Evolutionary conservation across 2,888 invertebrate species (phyloP), one percentile per base, ranked within the genome.

Genomic region (Pristionchus mayeri): DNA sequence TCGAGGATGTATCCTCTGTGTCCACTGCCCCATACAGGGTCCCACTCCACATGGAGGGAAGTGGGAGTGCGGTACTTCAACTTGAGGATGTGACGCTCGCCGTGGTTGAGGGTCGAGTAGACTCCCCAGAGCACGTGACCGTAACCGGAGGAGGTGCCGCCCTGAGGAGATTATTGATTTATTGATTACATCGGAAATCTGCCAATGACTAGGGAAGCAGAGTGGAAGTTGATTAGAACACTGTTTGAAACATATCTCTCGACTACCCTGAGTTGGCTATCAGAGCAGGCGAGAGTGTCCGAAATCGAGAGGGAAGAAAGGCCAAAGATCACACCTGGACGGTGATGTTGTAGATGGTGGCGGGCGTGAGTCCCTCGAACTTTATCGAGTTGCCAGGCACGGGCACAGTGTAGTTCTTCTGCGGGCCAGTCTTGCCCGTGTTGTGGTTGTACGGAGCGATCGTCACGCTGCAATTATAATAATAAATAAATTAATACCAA

Each of bases 271-370:
- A n/a, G n/a, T n/a, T n/a, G n/a, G n/a, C n/a, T n/a, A n/a, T n/a
- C n/a, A n/a, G n/a, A n/a, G n/a, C n/a, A n/a, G n/a, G n/a, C n/a
- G n/a, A n/a, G n/a, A n/a, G n/a, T n/a, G n/a, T n/a, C n/a, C n/a
- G n/a, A n/a, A n/a, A n/a, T n/a, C n/a, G n/a, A n/a, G n/a, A n/a
- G n/a, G n/a, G n/a, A n/a, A n/a, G n/a, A n/a, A n/a, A n/a, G n/a
- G n/a, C n/a, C n/a, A n/a, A n/a, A n/a, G n/a, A n/a, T n/a, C n/a
- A n/a, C 30, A 82, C 82, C 67, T 92, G 92, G 0, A 93, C 93
- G 9, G 93, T 93, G 87, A 93, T 93, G 86, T 93, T 92, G 90
- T 93, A 93, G 86, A 91, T 87, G 40, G 92, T 92, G 40, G 91
- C 90, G 3, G 93, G 92, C 2, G 76, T 86, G 24, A 93, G 87